These are phyloP conservation scores for Leptogaster cylindrica DNA, from an alignment of 2,888 invertebrate species.

Conservation along the genomic window DNA sequence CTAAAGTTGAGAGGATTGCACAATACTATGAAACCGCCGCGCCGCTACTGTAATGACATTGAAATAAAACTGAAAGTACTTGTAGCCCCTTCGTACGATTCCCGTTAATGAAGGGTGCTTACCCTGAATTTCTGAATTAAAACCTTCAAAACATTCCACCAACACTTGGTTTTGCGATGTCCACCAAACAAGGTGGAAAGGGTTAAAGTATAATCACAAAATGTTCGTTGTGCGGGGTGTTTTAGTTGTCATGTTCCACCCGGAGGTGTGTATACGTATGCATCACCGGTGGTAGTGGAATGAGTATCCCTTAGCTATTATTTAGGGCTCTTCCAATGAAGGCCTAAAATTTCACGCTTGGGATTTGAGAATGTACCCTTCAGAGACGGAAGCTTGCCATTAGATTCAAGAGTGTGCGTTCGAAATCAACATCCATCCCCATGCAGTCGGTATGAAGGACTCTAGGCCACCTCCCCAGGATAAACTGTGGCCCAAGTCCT, in stretches of 20 bases:
- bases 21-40: conserved; percentile 3
- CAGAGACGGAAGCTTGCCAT: background rate
- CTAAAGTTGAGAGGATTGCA: background rate
- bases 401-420: conserved; percentile 2
- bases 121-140: conserved; percentile 44
- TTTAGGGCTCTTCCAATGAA: background rate
- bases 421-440: conserved; percentile 26
- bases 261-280: background rate
- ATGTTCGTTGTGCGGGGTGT: background rate
- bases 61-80: conserved; percentile 30
- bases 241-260: background rate
- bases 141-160: conserved; percentile 47
- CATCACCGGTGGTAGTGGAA: background rate
- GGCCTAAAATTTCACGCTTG: conserved; percentile 38
- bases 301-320: background rate
- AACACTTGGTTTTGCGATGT: conserved; percentile 40
- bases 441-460: conserved; percentile 1
- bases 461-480: background rate
- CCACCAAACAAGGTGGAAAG: conserved; percentile 38
- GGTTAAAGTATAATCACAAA: conserved; percentile 20
- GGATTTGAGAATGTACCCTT: conserved; percentile 1
- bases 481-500: conserved; percentile 18
- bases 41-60: conserved; percentile 31
- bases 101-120: conserved; percentile 41
- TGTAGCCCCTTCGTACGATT: background rate